Conservation (phyloP, 2,888 invertebrate genomes). For the Aromia moschata region DNA sequence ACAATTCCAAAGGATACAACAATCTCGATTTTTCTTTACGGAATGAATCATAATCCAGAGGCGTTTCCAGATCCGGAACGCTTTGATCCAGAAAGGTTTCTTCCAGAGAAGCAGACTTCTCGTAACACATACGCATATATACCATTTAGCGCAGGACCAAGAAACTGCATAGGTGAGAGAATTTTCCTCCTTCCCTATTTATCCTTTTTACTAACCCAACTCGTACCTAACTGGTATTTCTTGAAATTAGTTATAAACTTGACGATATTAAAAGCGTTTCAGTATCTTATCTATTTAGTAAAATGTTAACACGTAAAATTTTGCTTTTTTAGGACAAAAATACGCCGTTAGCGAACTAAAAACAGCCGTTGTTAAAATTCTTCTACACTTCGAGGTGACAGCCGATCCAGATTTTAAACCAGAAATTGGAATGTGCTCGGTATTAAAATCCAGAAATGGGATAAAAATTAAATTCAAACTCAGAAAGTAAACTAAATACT, state of each 20-base stretch:
- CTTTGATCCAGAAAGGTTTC: slow-evolving; percentile 62
- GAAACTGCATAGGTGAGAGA: slow-evolving; percentile 61
- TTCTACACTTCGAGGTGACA: slow-evolving; percentile 65
- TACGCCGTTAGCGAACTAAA: slow-evolving; percentile 74
- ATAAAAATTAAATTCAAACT: slow-evolving; percentile 44
- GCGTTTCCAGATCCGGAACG: slow-evolving; percentile 63
- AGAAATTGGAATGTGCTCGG: slow-evolving; percentile 49
- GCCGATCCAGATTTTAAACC: slow-evolving; percentile 42
- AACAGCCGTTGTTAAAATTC: slow-evolving; percentile 66
- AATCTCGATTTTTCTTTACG: slow-evolving; percentile 59
- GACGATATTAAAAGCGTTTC: too few relatives aligned
- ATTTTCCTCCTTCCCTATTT: too few relatives aligned
- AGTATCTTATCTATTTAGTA: too few relatives aligned
- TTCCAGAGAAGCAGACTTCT: slow-evolving; percentile 54
- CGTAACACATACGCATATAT: slow-evolving; percentile 63
- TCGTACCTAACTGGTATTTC: too few relatives aligned
- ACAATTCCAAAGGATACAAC: slow-evolving; percentile 61
- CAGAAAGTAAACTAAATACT: slow-evolving; percentile 13
- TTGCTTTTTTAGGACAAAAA: slow-evolving; percentile 69
- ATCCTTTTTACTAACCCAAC: too few relatives aligned
- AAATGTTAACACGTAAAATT: too few relatives aligned
- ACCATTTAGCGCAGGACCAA: slow-evolving; percentile 62
- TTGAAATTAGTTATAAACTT: too few relatives aligned
- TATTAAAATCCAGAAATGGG: slow-evolving; percentile 51
- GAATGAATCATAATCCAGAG: slow-evolving; percentile 63